A percentile compares a stretch with the other conserved stretches of the same genome.
Evolutionary conservation across 1,140 invertebrate genomes (phyloP).

Genomic region (Thaumetopoea pityocampa): DNA sequence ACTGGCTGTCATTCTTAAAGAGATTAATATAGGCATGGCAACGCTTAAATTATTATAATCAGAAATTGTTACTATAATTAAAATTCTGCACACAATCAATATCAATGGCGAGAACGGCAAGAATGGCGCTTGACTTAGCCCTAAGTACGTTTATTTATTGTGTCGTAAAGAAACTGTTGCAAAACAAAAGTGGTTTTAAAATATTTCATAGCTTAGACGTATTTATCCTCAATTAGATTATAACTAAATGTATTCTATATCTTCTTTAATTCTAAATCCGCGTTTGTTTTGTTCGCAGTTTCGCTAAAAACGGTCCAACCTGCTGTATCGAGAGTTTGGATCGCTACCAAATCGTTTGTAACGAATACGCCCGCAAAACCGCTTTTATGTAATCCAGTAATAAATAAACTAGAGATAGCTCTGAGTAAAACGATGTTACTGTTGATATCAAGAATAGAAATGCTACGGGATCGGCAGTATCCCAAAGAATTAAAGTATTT

Average conservation of each 20-base stretch:
- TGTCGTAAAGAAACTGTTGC: slow-evolving; percentile 30
- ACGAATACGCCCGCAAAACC: slow-evolving; percentile 34
- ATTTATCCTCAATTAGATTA: too few relatives aligned
- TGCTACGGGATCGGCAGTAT: slow-evolving; percentile 38
- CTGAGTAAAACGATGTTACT: slow-evolving; percentile 21
- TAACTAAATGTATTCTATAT: neutral
- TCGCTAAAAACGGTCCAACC: slow-evolving; percentile 52
- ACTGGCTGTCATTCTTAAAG: too few relatives aligned
- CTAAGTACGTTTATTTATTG: slow-evolving; percentile 33
- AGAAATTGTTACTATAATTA: too few relatives aligned
- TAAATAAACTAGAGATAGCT: slow-evolving; percentile 35
- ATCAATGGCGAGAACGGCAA: slow-evolving; percentile 37
- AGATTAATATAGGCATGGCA: too few relatives aligned
- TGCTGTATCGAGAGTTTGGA: slow-evolving; percentile 41
- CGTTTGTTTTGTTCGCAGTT: slow-evolving; percentile 58
- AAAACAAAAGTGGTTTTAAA: slow-evolving; percentile 45
- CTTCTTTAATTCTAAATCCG: slow-evolving; percentile 12
- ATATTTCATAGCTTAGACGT: too few relatives aligned
- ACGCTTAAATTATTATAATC: too few relatives aligned
- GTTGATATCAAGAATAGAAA: slow-evolving; percentile 28
- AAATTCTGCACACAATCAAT: neutral
- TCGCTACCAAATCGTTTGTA: slow-evolving; percentile 33
- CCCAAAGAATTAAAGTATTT: slow-evolving; percentile 44
- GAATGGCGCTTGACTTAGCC: slow-evolving; percentile 46
- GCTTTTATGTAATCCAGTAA: slow-evolving; percentile 41